These are phyloP conservation scores for Masnerella sp. DNA, from an alignment of 2,888 invertebrate genomes.

Conservation along the genomic window DNA sequence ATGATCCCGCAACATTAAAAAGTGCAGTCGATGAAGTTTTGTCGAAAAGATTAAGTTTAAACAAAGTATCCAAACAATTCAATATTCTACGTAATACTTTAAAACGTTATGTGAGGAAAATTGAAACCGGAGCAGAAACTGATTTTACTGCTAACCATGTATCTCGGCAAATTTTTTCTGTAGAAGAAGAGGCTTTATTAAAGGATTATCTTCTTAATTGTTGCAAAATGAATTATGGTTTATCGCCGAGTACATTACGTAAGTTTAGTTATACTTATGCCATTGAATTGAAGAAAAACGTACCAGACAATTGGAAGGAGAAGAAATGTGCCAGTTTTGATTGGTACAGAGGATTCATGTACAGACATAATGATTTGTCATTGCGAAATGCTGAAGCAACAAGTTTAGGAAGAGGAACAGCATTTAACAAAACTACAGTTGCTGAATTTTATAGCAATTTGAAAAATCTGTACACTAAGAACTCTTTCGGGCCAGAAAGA, in stretches of 20 bases:
- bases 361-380: background rate
- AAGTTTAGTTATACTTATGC: constrained; percentile 1
- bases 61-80: background rate
- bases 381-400: background rate
- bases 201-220: background rate
- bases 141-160: constrained; percentile 1
- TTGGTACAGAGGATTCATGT: constrained; percentile 7
- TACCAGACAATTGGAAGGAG: background rate
- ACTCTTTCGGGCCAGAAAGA: background rate
- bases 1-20: too few species aligned
- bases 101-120: background rate
- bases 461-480: background rate
- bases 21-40: background rate
- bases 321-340: constrained; percentile 5
- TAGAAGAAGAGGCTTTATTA: background rate
- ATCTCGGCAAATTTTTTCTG: background rate
- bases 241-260: background rate
- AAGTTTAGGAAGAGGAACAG: constrained; percentile 5
- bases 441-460: constrained; percentile 8
- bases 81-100: background rate
- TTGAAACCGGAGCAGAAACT: background rate
- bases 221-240: constrained; percentile 1
- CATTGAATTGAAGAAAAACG: background rate
- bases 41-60: background rate
- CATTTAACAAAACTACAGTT: constrained; percentile 1